phyloP scores from a whole-genome alignment of 23 tunicate species.

The Ascidia mentula region DNA sequence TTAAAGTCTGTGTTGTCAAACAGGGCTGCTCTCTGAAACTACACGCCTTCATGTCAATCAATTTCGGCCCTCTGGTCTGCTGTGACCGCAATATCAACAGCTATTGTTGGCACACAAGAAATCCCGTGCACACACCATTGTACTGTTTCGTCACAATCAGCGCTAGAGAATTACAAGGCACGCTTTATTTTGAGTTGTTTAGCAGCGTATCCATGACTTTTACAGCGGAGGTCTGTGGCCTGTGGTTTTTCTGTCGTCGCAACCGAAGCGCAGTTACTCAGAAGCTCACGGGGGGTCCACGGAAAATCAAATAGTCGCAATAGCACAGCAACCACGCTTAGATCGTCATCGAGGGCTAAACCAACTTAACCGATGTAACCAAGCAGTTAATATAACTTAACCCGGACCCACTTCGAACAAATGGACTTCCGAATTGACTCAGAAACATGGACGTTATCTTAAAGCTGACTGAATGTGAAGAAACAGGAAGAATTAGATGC shows the following conservation, averaged over 20 bases:
- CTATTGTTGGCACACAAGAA: not conserved
- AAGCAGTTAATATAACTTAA: not conserved
- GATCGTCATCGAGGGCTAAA: not conserved
- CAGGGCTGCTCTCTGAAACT: too few species aligned
- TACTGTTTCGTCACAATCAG: slow-evolving; percentile 4
- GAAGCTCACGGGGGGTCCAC: not conserved
- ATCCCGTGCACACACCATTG: slow-evolving; percentile 4
- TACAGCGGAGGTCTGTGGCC: not conserved
- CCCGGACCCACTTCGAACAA: too few species aligned
- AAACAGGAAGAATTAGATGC: too few species aligned
- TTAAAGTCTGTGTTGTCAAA: too few species aligned
- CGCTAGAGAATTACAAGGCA: not conserved
- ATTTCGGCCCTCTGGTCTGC: not conserved
- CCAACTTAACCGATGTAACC: not conserved
- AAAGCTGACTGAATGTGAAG: too few species aligned
- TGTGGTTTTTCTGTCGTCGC: slow-evolving; percentile 9
- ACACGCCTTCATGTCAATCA: slow-evolving; percentile 1
- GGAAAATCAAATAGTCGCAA: not conserved
- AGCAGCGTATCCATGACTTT: not conserved
- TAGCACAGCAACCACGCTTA: not conserved
- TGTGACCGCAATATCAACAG: not conserved
- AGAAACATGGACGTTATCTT: too few species aligned
- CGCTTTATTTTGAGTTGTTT: slow-evolving; percentile 6
- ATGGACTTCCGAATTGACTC: too few species aligned
- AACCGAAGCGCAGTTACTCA: not conserved